Conservation (phyloP, 2,888 invertebrate genomes). For the Hylaea fasciaria region DNA sequence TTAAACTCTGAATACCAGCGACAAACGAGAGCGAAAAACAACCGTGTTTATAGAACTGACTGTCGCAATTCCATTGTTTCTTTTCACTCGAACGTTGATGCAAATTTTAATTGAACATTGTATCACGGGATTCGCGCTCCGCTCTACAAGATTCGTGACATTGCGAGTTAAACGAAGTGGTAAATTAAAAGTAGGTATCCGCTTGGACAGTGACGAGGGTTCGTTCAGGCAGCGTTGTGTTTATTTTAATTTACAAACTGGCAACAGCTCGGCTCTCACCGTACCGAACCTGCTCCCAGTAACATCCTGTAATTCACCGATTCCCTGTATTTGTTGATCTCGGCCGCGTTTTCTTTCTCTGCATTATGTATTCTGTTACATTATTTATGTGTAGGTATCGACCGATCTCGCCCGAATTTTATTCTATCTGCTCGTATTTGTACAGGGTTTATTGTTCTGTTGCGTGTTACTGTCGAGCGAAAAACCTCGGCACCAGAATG, state of each 20-base stretch:
- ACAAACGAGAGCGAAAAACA: background rate
- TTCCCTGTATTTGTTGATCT: slow-evolving; percentile 51
- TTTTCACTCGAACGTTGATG: slow-evolving; percentile 31
- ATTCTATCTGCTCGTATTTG: slow-evolving; percentile 43
- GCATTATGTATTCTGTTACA: slow-evolving; percentile 63
- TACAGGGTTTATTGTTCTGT: slow-evolving; percentile 45
- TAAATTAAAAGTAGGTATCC: slow-evolving; percentile 68
- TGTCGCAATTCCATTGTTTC: slow-evolving; percentile 22
- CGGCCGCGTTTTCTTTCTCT: slow-evolving; percentile 38
- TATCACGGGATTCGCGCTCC: slow-evolving; percentile 35
- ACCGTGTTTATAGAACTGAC: slow-evolving; percentile 16
- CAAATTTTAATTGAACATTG: slow-evolving; percentile 48
- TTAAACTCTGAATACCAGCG: background rate
- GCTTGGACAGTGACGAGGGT: slow-evolving; percentile 67
- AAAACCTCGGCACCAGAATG: slow-evolving; percentile 35
- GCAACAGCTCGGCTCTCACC: slow-evolving; percentile 34
- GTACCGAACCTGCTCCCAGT: slow-evolving; percentile 30
- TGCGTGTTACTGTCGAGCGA: slow-evolving; percentile 39
- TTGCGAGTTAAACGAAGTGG: slow-evolving; percentile 60
- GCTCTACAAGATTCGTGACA: slow-evolving; percentile 51
- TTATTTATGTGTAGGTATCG: slow-evolving; percentile 58
- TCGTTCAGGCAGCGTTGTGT: slow-evolving; percentile 25
- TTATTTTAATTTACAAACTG: slow-evolving; percentile 51
- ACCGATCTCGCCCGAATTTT: slow-evolving; percentile 41
- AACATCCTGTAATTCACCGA: slow-evolving; percentile 35